Conservation (phyloP, 2,113 vertebrate genomes). For the Gobius niger region DNA sequence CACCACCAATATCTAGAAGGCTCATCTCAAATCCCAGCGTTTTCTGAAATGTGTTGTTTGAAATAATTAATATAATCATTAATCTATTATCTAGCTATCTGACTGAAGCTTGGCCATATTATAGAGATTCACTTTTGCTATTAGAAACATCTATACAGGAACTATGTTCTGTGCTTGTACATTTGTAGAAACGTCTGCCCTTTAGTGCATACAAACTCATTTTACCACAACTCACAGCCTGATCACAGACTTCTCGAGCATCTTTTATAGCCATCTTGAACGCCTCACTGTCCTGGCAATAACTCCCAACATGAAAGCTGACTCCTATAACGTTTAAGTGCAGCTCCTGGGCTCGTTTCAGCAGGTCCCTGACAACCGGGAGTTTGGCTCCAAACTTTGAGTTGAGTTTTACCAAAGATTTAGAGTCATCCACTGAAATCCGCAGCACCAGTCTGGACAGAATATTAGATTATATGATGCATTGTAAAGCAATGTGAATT, state of each 20-base stretch:
- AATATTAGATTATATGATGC: too few relatives aligned
- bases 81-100: too few relatives aligned
- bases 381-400: conserved; percentile 4
- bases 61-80: too few relatives aligned
- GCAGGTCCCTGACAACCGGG: not conserved
- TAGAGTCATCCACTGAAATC: not conserved
- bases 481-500: too few relatives aligned
- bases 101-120: not conserved
- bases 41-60: conserved; percentile 67
- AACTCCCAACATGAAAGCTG: conserved; percentile 3
- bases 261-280: not conserved
- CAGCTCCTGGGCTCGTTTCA: not conserved
- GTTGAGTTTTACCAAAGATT: not conserved
- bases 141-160: too few relatives aligned
- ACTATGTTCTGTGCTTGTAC: not conserved
- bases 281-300: not conserved
- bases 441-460: not conserved
- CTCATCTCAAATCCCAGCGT: conserved; percentile 84
- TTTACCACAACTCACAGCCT: not conserved
- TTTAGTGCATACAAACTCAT: not conserved
- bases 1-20: conserved; percentile 89
- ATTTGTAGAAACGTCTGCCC: not conserved
- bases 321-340: not conserved
- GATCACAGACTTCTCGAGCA: not conserved
- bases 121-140: too few relatives aligned